Evolutionary conservation across 2,888 invertebrate species (phyloP).

Genomic region (Drosophila cyrtoloma): DNA sequence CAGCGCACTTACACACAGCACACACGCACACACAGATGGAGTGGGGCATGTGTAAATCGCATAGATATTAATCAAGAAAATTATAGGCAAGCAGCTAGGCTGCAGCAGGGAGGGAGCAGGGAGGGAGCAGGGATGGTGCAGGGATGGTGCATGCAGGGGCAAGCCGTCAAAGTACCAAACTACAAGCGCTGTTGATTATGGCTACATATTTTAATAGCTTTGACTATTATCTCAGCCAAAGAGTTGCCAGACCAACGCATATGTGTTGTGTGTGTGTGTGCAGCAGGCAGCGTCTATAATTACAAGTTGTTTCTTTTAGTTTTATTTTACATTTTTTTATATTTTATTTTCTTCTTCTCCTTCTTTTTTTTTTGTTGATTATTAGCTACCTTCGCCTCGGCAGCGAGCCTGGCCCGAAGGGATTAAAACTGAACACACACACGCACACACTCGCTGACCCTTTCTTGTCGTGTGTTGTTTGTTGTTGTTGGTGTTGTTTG

Average conservation of each 20-base stretch:
- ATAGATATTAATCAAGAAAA: constrained; percentile 79
- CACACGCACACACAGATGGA: neutral
- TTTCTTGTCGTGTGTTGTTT: constrained; percentile 44
- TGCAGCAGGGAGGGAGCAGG: neutral
- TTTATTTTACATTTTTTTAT: constrained; percentile 28
- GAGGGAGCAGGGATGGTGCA: neutral
- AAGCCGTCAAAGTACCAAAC: constrained; percentile 21
- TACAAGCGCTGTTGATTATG: constrained; percentile 69
- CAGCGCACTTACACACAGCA: constrained; percentile 32
- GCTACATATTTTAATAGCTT: constrained; percentile 78
- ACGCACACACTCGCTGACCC: constrained; percentile 39
- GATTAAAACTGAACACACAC: constrained; percentile 58
- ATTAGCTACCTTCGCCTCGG: constrained; percentile 68
- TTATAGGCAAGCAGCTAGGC: constrained; percentile 60
- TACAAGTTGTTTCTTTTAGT: constrained; percentile 48
- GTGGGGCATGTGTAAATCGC: constrained; percentile 65
- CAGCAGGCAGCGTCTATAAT: constrained; percentile 47
- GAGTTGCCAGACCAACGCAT: constrained; percentile 74
- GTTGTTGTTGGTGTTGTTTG: constrained; percentile 53
- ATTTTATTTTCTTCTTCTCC: constrained; percentile 5
- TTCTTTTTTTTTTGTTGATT: constrained; percentile 56
- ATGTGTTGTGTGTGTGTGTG: constrained; percentile 7
- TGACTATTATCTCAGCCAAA: constrained; percentile 73
- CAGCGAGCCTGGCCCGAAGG: constrained; percentile 61
- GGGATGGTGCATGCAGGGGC: constrained; percentile 5